Evolutionary conservation across 2,113 vertebrate species (phyloP).

Genomic region (Cyanoramphus novaezelandiae): DNA sequence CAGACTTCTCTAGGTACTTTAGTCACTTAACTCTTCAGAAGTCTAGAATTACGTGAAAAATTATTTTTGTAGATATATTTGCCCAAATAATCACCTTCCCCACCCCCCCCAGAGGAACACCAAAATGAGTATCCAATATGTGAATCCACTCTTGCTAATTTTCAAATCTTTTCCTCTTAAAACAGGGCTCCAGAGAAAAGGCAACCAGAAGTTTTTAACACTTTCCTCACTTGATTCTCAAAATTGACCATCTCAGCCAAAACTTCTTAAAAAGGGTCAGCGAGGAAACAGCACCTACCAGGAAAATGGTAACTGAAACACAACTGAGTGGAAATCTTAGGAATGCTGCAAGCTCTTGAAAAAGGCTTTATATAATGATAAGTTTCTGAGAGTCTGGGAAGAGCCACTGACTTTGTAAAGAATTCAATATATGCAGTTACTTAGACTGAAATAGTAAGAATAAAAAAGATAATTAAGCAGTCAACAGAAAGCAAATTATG

Average conservation of each 20-base stretch:
- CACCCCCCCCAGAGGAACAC: not conserved
- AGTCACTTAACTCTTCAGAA: not conserved
- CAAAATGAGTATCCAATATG: not conserved
- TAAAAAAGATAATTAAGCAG: not conserved
- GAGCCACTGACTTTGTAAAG: not conserved
- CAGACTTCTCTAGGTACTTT: rapidly evolving
- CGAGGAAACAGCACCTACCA: not conserved
- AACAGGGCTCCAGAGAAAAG: not conserved
- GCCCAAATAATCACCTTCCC: rapidly evolving
- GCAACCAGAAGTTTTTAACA: not conserved
- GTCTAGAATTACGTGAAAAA: rapidly evolving
- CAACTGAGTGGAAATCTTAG: not conserved
- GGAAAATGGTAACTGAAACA: not conserved
- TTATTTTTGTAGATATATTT: not conserved
- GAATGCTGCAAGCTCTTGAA: not conserved
- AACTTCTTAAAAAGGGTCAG: not conserved
- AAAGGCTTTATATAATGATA: not conserved
- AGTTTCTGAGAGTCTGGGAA: not conserved
- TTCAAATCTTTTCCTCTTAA: not conserved
- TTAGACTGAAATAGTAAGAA: not conserved
- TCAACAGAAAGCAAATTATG: not conserved
- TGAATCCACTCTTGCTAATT: not conserved
- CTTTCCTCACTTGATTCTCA: not conserved
- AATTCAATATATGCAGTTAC: not conserved
- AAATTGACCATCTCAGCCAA: not conserved